Percentiles rank a stretch among this genome's conserved stretches.
phyloP scores from a whole-genome alignment of 2,797 vertebrate genomes.

The Mustela erminea region DNA sequence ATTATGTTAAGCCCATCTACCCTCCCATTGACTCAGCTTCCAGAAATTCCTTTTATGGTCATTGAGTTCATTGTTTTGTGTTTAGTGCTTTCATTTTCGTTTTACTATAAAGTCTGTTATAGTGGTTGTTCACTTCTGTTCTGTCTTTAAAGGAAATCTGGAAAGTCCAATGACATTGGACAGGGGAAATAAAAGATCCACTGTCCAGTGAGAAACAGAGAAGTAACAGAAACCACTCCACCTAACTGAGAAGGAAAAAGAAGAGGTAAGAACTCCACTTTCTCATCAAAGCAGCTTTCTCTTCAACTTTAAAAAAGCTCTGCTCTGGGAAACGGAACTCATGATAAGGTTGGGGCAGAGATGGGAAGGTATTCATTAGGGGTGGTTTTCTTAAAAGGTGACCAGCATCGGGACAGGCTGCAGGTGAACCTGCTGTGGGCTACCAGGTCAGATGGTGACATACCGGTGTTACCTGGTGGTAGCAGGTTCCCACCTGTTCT shows the following conservation, averaged over 20 bases:
- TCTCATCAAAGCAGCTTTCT: neutral
- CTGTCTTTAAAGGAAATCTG: neutral
- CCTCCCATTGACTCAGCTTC: neutral
- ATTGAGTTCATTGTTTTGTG: neutral
- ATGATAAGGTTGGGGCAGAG: neutral
- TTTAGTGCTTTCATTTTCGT: slow-evolving; percentile 68
- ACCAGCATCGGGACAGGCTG: neutral
- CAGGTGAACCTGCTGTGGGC: neutral
- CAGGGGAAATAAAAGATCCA: neutral
- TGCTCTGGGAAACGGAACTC: neutral
- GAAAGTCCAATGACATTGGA: rapidly evolving
- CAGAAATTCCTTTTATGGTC: neutral
- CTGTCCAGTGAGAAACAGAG: neutral
- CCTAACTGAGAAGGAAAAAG: neutral
- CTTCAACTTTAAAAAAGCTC: neutral
- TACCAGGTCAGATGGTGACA: neutral
- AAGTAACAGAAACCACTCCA: neutral
- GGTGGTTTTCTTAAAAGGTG: neutral
- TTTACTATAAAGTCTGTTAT: neutral
- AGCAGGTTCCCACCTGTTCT: neutral
- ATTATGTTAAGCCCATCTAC: neutral
- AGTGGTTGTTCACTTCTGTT: neutral
- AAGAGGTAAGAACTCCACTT: slow-evolving; percentile 45
- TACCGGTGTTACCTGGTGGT: too few species aligned
- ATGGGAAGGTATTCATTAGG: neutral